phyloP scores from a whole-genome alignment of 2,113 vertebrate genomes.

The Podiceps cristatus region DNA sequence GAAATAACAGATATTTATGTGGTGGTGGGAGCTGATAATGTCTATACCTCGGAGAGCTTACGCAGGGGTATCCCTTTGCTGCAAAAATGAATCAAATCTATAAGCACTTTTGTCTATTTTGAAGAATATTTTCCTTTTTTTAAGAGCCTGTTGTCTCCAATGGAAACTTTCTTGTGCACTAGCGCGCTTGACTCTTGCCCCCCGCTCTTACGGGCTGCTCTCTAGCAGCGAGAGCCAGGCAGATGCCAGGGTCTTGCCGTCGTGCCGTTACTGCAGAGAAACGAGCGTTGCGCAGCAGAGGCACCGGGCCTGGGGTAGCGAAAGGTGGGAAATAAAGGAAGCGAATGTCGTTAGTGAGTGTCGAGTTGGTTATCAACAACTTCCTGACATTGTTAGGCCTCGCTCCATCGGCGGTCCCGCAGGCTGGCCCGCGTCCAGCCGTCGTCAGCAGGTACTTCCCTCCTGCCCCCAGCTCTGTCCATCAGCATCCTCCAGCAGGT shows the following conservation, averaged over 20 bases:
- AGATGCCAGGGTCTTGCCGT: fast-evolving
- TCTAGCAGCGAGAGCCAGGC: not conserved
- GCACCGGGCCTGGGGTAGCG: not conserved
- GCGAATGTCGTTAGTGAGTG: not conserved
- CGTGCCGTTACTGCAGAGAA: not conserved
- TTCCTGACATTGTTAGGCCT: conserved; percentile 59
- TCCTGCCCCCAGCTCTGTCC: not conserved
- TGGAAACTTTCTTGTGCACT: fast-evolving
- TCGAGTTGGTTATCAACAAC: conserved; percentile 32
- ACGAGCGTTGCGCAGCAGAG: fast-evolving
- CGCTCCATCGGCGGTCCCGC: not conserved
- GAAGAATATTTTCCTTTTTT: not conserved
- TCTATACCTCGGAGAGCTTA: not conserved
- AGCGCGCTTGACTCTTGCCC: fast-evolving
- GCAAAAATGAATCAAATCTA: not conserved
- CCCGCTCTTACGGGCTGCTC: fast-evolving
- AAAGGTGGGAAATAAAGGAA: conserved; percentile 74
- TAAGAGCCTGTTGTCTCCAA: fast-evolving
- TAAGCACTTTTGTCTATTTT: not conserved
- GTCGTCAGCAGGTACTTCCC: conserved; percentile 37
- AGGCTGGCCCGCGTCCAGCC: not conserved
- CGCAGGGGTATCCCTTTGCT: not conserved
- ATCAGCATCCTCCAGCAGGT: not conserved
- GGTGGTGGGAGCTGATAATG: not conserved
- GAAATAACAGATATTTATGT: not conserved